Evolutionary conservation across 2,113 vertebrate genomes (phyloP).

Genomic region (Aplodontia rufa): DNA sequence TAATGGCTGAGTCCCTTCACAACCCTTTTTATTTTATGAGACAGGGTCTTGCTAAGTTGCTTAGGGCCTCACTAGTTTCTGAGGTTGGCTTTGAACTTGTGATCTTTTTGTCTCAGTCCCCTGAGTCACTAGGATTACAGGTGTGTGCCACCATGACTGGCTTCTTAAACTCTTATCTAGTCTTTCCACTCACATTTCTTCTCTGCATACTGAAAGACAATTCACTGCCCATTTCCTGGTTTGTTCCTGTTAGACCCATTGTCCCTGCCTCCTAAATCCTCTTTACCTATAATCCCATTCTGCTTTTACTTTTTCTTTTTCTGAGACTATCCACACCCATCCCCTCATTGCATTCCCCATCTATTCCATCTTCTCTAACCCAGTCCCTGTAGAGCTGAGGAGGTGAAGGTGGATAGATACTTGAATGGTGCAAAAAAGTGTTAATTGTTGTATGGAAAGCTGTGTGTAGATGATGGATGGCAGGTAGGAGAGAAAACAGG

Average conservation of each 20-base stretch:
- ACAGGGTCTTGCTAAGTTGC: too few relatives aligned
- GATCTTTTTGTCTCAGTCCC: too few relatives aligned
- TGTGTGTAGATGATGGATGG: background rate
- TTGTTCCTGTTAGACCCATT: background rate
- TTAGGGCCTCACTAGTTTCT: too few relatives aligned
- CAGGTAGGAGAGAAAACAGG: conserved; percentile 20
- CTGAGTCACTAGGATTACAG: too few relatives aligned
- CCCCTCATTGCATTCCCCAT: background rate
- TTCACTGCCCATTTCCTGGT: background rate
- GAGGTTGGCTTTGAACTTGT: too few relatives aligned
- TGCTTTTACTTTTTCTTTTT: conserved; percentile 19
- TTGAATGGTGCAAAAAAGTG: background rate
- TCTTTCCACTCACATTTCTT: background rate
- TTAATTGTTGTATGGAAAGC: background rate
- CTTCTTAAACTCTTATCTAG: background rate
- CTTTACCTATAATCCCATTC: background rate
- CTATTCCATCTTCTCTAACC: conserved; percentile 13
- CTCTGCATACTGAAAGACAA: conserved; percentile 25
- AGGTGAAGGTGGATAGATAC: background rate
- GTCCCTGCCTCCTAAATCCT: background rate
- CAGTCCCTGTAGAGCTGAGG: conserved; percentile 28
- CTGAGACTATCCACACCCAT: background rate
- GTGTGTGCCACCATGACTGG: too few relatives aligned
- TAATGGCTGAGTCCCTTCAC: too few relatives aligned
- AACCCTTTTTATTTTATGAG: too few relatives aligned